A percentile compares a stretch with the other conserved stretches of the same genome.
These are phyloP conservation scores for Chalcis sispes DNA, from an alignment of 2,888 invertebrate species.

Conservation along the genomic window DNA sequence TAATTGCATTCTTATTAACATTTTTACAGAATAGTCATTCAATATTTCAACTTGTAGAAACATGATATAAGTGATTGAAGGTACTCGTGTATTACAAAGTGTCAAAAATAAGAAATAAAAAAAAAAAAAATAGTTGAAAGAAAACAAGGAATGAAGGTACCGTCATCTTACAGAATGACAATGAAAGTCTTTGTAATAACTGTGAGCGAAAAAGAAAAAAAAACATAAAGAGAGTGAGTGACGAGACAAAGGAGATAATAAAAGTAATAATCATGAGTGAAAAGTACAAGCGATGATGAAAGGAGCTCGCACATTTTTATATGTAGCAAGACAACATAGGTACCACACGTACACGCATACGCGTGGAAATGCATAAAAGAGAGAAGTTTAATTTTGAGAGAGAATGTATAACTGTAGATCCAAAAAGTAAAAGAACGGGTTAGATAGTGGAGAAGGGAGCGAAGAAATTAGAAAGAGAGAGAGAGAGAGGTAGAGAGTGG, in stretches of 20 bases:
- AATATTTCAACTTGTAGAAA: too few species aligned
- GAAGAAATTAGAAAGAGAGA: neutral
- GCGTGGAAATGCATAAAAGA: neutral
- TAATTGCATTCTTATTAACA: too few species aligned
- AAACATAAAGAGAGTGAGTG: neutral
- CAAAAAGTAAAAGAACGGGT: neutral
- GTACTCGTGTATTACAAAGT: too few species aligned
- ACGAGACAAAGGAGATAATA: slow-evolving; percentile 7
- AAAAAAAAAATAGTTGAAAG: too few species aligned
- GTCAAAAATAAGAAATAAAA: too few species aligned
- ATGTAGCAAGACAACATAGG: neutral
- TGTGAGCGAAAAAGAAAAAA: slow-evolving; percentile 13
- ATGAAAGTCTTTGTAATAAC: too few species aligned
- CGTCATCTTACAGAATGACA: neutral
- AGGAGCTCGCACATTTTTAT: neutral
- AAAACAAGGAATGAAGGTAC: too few species aligned
- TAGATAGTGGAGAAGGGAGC: slow-evolving; percentile 4
- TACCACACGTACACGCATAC: neutral
- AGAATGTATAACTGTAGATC: neutral
- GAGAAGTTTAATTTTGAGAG: slow-evolving; percentile 35
- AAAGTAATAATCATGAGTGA: slow-evolving; percentile 20
- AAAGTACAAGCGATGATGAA: slow-evolving; percentile 22
- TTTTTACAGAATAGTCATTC: too few species aligned
- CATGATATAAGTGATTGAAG: too few species aligned
- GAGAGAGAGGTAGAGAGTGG: neutral